Percentiles rank a stretch among this genome's conserved stretches.
Conservation (phyloP, 2,113 vertebrate species). For the Seriola aureovittata region DNA sequence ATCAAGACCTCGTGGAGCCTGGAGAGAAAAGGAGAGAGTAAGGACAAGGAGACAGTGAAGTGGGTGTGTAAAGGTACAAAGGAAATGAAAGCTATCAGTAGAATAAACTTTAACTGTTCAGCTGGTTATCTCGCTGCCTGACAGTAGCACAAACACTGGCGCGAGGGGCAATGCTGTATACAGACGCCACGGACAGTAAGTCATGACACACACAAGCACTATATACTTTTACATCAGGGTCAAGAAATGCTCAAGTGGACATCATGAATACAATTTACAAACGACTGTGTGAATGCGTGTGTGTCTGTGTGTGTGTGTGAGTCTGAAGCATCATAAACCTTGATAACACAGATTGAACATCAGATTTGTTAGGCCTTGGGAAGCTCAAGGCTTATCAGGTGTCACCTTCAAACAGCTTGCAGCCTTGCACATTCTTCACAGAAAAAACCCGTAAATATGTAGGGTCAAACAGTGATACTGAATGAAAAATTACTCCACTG, state of each 20-base stretch:
- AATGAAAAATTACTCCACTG: not conserved
- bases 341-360: slow-evolving; percentile 39
- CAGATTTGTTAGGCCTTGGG: slow-evolving; percentile 28
- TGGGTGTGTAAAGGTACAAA: not conserved
- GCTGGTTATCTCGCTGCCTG: slow-evolving; percentile 1
- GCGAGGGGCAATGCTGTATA: not conserved
- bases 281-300: slow-evolving; percentile 1
- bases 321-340: slow-evolving; percentile 69
- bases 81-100: slow-evolving; percentile 1
- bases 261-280: slow-evolving; percentile 20
- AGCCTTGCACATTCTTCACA: slow-evolving; percentile 46
- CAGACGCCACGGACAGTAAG: not conserved
- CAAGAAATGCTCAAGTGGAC: slow-evolving; percentile 9
- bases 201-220: slow-evolving; percentile 2
- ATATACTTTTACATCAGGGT: slow-evolving; percentile 13
- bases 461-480: slow-evolving; percentile 8
- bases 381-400: slow-evolving; percentile 29
- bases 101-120: slow-evolving; percentile 2
- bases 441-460: slow-evolving; percentile 19
- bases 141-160: slow-evolving; percentile 19
- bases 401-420: slow-evolving; percentile 39
- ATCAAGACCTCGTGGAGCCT: slow-evolving; percentile 97
- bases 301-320: slow-evolving; percentile 6
- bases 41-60: not conserved
- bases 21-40: slow-evolving; percentile 12